Base-by-base conservation (phyloP, 1,140 invertebrate species). In the Macrotrachela quadricornifera region DNA sequence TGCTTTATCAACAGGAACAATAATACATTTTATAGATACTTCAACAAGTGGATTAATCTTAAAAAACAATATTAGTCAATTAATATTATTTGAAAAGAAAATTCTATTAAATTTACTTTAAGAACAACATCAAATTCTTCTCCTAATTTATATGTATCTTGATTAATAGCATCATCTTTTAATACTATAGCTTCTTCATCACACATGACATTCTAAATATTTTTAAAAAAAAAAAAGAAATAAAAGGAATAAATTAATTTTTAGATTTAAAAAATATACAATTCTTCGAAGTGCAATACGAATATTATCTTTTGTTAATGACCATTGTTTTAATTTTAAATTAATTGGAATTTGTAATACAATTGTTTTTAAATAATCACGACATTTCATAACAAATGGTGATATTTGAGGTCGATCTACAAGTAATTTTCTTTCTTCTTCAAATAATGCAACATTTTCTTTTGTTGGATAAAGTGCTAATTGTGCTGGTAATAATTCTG, bases 381-480 rank as follows among this genome's bases (percentile, higher is more conserved):
- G 46, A 15, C 44, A 46, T 15, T 53, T 53, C 51, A 47, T 46
- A 38, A 44, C 51, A 36, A 38, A 54, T 49, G 46, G 53, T 10
- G 53, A 54, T 38, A 54, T 44, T 41, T 54, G 48, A 2, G 53
- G 10, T 47, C 48, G 48, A 11, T 15, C 39, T 17, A 18, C 16
- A 9, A 49, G 17, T 15, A 39, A 10, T 49, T 49, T 46, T 47
- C 46, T 17, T 15, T 54, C 53, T 30, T 43, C 12, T 17, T 49
- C 37, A 43, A 43, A 54, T 40, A 54, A 46, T 54, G 48, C 44
- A 10, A 54, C 16, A 21, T 54, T 43, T 37, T 54, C 53, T 11
- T 42, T 17, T 12, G 53, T 54, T 11, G 48, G 46, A 43, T 54
- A 54, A n/a, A 54, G 46, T 11, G 53, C 53, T 43, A 49, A 18